phyloP scores from a whole-genome alignment of 2,113 vertebrate species.

The Fukomys damarensis region DNA sequence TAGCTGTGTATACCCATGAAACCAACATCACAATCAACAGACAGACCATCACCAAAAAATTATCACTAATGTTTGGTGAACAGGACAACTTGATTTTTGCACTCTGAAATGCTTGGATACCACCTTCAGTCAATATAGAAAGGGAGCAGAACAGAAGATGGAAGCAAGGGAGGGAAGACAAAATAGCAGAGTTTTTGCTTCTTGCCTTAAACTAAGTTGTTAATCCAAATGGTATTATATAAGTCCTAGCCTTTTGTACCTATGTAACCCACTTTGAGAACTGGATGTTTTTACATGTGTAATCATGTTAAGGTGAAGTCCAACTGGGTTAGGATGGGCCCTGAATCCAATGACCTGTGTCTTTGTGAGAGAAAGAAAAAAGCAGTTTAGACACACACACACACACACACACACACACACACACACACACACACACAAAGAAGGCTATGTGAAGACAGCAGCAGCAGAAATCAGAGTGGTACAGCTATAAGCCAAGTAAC shows the following conservation, averaged over 20 bases:
- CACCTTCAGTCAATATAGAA: neutral
- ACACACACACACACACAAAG: neutral
- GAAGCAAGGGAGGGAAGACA: neutral
- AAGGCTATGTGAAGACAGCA: neutral
- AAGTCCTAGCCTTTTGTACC: neutral
- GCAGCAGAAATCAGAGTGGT: neutral
- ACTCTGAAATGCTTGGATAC: neutral
- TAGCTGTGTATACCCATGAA: neutral
- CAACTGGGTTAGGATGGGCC: neutral
- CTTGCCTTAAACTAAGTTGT: neutral
- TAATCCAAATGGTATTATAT: neutral
- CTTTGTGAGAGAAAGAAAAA: constrained; percentile 16
- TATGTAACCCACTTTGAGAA: neutral
- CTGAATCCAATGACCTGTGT: neutral
- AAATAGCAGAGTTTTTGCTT: constrained; percentile 1
- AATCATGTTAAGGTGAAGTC: neutral
- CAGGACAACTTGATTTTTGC: neutral
- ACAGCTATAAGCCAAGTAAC: neutral
- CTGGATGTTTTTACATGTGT: neutral
- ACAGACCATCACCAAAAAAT: neutral
- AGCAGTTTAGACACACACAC: neutral
- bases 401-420: neutral
- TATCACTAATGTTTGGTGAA: neutral
- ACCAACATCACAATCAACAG: neutral
- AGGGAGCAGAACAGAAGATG: neutral